Percentiles rank a stretch among this genome's conserved stretches.
These are phyloP conservation scores for Heteractis magnifica DNA, from an alignment of 92 coral and sea anemone genomes.

Conservation along the genomic window DNA sequence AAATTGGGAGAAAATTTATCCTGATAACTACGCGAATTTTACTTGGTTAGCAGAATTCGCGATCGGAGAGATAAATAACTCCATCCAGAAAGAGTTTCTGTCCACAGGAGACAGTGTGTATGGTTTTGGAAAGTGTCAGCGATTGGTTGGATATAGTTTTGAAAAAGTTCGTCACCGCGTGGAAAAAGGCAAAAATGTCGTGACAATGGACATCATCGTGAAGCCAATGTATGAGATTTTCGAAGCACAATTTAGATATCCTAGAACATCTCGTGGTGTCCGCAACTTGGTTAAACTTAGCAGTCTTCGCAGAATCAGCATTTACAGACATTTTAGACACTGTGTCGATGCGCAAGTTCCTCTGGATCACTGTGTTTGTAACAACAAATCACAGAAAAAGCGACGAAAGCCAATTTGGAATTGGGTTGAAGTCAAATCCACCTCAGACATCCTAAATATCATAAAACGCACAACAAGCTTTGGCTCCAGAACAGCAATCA, in stretches of 20 bases:
- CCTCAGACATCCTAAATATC: constrained; percentile 51
- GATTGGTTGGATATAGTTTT: constrained; percentile 71
- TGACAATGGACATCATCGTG: constrained; percentile 87
- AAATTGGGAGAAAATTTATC: constrained; percentile 79
- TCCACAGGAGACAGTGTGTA: constrained; percentile 22
- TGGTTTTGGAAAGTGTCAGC: constrained; percentile 81
- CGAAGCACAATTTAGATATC: constrained; percentile 72
- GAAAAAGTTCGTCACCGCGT: constrained; percentile 75
- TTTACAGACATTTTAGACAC: constrained; percentile 62
- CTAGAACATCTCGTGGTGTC: constrained; percentile 23
- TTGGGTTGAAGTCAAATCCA: constrained; percentile 45
- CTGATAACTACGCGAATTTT: constrained; percentile 69
- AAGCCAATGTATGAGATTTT: constrained; percentile 73
- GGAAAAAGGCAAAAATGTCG: constrained; percentile 45
- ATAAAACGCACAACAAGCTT: constrained; percentile 59
- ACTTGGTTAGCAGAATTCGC: constrained; percentile 84
- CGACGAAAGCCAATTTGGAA: constrained; percentile 25
- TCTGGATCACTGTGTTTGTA: constrained; percentile 73
- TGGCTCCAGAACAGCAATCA: constrained; percentile 55
- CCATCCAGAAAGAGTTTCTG: constrained; percentile 58
- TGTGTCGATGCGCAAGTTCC: constrained; percentile 72
- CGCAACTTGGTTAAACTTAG: constrained; percentile 41
- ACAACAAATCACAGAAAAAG: constrained; percentile 26
- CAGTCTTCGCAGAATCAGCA: constrained; percentile 68
- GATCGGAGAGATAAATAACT: constrained; percentile 74